Evolutionary conservation across 2,113 vertebrate genomes (phyloP), one percentile per base, ranked within the genome.

Genomic region (Boleophthalmus pectinirostris): DNA sequence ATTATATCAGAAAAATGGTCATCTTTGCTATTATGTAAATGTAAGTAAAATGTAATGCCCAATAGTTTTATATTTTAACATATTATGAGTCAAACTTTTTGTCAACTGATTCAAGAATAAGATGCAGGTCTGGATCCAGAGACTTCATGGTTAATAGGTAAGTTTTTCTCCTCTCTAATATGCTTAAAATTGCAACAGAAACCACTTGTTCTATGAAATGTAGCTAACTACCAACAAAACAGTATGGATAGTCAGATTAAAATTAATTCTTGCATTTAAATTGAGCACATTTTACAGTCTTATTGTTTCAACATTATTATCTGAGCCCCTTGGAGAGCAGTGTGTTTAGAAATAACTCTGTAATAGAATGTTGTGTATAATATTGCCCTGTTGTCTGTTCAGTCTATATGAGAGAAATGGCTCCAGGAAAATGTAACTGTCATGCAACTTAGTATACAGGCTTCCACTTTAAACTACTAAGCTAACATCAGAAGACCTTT

Each of bases 401-500:
- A 43, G 38, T 43, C 38, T 43, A 43, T 2, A 23, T 13, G n/a
- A 3, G 53, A 23, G 54, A 56, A 56, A 56, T 11, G 21, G 21
- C n/a, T 56, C n/a, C 3, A 56, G 21, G 54, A 23, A 56, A n/a
- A 23, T 13, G 10, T 23, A 23, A 21, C 53, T 54, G n/a, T 10
- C 53, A 21, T 2, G n/a, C 18, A 21, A 9, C n/a, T 3, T 54
- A 16, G 53, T 20, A 11, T 54, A 54, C n/a, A 54, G 7, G 20
- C 20, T 21, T 54, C 13, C 14, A 16, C 13, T 45, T 0, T 33
- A 5, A 15, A 18, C 58, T 16, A 18, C 15, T 18, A 58, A 51
- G 13, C 9, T 9, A 38, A 24, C 70, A 60, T 56, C 8, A 20
- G 18, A 64, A 69, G 78, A 78, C 81, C 81, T 68, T 49, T 13